A percentile compares a stretch with the other conserved stretches of the same genome.
phyloP scores from a whole-genome alignment of 2,797 vertebrate species.

The Sebastes elongatus region DNA sequence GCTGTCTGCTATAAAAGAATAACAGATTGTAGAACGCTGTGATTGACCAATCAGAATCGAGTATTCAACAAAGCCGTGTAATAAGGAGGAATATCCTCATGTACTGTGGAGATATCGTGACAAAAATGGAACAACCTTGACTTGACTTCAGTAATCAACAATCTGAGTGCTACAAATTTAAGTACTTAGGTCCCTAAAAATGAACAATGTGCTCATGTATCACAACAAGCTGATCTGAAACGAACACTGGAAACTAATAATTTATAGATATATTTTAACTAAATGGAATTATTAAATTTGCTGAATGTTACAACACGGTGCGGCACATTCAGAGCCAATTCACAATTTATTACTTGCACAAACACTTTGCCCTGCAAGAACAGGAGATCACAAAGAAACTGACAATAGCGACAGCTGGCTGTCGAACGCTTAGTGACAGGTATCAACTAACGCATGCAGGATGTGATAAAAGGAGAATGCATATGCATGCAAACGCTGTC shows the following conservation, averaged over 20 bases:
- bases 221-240: background rate
- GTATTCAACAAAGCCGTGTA: too few species aligned
- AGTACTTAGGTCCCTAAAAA: background rate
- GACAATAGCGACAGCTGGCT: background rate
- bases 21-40: too few species aligned
- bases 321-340: background rate
- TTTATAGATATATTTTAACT: background rate
- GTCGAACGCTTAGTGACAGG: background rate
- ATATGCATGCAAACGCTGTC: slow-evolving; percentile 5
- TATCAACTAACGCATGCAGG: slow-evolving; percentile 3
- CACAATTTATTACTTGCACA: background rate
- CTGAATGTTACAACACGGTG: background rate
- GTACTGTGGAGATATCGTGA: background rate
- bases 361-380: background rate
- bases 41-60: too few species aligned
- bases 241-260: background rate
- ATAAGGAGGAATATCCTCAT: background rate
- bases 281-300: background rate
- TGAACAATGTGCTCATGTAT: background rate
- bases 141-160: background rate
- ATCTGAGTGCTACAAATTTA: background rate
- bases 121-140: background rate
- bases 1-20: too few species aligned
- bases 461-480: slow-evolving; percentile 17
- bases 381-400: background rate